Percentiles rank a stretch among this genome's conserved stretches.
Evolutionary conservation across 2,888 invertebrate genomes (phyloP).

Genomic region (Aphodius sticticus): DNA sequence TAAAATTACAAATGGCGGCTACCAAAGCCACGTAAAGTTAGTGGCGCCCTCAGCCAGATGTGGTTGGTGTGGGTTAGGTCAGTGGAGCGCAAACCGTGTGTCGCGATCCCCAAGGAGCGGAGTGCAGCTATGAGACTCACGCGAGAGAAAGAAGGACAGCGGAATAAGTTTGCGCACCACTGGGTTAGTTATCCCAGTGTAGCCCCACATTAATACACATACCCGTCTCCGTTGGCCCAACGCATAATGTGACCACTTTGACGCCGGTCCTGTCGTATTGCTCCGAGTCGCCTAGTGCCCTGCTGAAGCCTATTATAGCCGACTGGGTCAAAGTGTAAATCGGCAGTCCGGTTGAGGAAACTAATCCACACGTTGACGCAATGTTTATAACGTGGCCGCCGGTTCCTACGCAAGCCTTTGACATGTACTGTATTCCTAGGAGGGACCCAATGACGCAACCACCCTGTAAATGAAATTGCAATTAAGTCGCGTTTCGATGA

Average conservation of each 20-base stretch:
- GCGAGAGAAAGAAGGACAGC: too few species aligned
- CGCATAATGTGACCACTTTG: slow-evolving; percentile 60
- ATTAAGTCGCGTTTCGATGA: not conserved
- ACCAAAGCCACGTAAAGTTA: not conserved
- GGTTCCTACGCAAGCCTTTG: slow-evolving; percentile 63
- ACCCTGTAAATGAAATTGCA: slow-evolving; percentile 36
- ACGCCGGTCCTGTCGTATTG: slow-evolving; percentile 63
- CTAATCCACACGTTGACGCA: slow-evolving; percentile 67
- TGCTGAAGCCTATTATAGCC: slow-evolving; percentile 51
- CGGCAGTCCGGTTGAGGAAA: slow-evolving; percentile 62
- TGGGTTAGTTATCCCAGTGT: too few species aligned
- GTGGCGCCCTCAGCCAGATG: too few species aligned
- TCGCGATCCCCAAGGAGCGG: too few species aligned
- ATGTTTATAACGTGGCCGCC: slow-evolving; percentile 73
- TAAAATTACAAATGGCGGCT: too few species aligned
- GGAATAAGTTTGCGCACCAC: too few species aligned
- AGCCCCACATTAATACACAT: slow-evolving; percentile 39
- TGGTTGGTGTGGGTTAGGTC: too few species aligned
- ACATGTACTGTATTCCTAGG: slow-evolving; percentile 66
- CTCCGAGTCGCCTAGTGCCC: slow-evolving; percentile 48
- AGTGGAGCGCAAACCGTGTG: too few species aligned
- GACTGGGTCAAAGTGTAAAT: slow-evolving; percentile 65
- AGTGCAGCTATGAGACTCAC: too few species aligned
- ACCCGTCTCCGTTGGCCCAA: slow-evolving; percentile 63
- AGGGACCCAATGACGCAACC: slow-evolving; percentile 59